Evolutionary conservation across 1,140 invertebrate genomes (phyloP).

Genomic region (Drosophila orosa): DNA sequence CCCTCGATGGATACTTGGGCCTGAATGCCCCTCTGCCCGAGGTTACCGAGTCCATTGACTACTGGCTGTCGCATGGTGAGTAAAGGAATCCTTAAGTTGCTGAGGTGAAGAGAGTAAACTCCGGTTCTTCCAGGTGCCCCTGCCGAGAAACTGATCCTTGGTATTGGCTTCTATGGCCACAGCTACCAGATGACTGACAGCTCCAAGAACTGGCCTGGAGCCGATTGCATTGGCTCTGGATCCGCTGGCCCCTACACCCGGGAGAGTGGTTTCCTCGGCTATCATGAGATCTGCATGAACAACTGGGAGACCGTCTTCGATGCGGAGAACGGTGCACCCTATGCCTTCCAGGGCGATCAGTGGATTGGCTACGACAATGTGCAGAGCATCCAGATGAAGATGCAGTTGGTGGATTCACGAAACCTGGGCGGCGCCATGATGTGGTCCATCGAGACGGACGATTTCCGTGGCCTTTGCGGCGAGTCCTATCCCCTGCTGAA

Average conservation of each 20-base stretch:
- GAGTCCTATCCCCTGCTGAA: slow-evolving; percentile 85
- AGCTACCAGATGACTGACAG: slow-evolving; percentile 87
- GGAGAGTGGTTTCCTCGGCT: slow-evolving; percentile 89
- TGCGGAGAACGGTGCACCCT: slow-evolving; percentile 48
- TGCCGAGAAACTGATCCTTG: slow-evolving; percentile 87
- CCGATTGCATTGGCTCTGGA: slow-evolving; percentile 86
- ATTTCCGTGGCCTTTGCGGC: slow-evolving; percentile 88
- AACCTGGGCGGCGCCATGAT: slow-evolving; percentile 91
- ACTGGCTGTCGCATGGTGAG: slow-evolving; percentile 68
- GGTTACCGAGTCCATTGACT: slow-evolving; percentile 61
- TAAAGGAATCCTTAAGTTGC: neutral
- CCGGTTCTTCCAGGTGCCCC: slow-evolving; percentile 81
- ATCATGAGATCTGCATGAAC: slow-evolving; percentile 88
- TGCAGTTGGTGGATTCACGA: slow-evolving; percentile 77
- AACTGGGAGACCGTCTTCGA: slow-evolving; percentile 65
- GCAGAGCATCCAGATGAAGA: slow-evolving; percentile 80
- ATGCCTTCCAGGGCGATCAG: slow-evolving; percentile 80
- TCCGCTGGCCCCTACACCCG: slow-evolving; percentile 88
- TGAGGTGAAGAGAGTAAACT: slow-evolving; percentile 55
- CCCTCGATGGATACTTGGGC: slow-evolving; percentile 84
- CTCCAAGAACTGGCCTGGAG: slow-evolving; percentile 85
- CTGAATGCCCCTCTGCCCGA: slow-evolving; percentile 87
- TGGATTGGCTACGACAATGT: slow-evolving; percentile 84
- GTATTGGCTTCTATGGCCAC: slow-evolving; percentile 89
- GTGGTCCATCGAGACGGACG: slow-evolving; percentile 92